phyloP scores from a whole-genome alignment of 1,140 invertebrate species.

The Matsumurasca onukii region DNA sequence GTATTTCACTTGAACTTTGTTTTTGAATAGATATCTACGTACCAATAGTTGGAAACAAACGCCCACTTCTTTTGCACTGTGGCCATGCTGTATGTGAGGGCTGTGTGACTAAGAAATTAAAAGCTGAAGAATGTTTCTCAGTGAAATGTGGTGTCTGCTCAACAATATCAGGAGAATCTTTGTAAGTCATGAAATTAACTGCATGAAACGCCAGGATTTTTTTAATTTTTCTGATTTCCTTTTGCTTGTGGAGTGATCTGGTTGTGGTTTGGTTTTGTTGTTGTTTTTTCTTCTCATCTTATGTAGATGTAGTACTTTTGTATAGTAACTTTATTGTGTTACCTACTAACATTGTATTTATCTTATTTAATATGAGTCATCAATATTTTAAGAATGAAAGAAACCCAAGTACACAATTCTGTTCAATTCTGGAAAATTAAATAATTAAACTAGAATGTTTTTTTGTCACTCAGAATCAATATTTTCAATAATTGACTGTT shows the following conservation, averaged over 20 bases:
- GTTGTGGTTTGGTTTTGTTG: background rate
- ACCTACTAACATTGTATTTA: too few relatives aligned
- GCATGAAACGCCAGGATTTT: background rate
- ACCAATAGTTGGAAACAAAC: background rate
- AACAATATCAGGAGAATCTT: background rate
- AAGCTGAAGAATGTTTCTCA: background rate
- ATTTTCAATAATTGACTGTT: too few relatives aligned
- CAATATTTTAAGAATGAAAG: too few relatives aligned
- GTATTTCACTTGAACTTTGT: background rate
- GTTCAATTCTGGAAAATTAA: too few relatives aligned
- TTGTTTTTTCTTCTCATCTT: background rate
- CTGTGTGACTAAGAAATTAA: conserved; percentile 39
- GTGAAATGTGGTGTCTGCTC: too few relatives aligned
- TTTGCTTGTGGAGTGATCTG: background rate
- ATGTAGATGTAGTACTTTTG: too few relatives aligned
- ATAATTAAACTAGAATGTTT: too few relatives aligned
- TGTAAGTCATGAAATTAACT: background rate
- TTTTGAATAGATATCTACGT: background rate
- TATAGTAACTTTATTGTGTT: too few relatives aligned
- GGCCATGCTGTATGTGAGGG: conserved; percentile 49
- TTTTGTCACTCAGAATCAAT: too few relatives aligned
- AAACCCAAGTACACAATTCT: too few relatives aligned
- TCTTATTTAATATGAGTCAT: too few relatives aligned
- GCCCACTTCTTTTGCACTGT: conserved; percentile 48
- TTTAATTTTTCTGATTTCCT: background rate